Base-by-base conservation (phyloP, 2,888 invertebrate species). In the Drosophila paramelanica region DNA sequence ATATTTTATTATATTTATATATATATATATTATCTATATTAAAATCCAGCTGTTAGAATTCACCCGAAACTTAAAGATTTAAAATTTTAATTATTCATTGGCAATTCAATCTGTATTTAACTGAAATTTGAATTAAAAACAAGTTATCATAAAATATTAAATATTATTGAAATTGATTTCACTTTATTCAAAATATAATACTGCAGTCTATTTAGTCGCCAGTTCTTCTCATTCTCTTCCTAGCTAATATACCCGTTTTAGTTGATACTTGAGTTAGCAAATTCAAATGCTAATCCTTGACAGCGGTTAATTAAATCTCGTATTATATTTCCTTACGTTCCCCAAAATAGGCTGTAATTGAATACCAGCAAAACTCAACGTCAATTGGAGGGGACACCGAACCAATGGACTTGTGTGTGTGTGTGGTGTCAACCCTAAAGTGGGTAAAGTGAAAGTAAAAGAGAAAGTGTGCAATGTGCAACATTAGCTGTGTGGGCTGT, bases 241-340 rank as follows among this genome's bases (percentile, higher is more conserved):
- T 8, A 10, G 17, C 2, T 10, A 42, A 31, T 23, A 23, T 42
- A 23, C 20, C 23, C 53, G 17, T 42, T 53, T 6, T 13, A n/a
- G 20, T 42, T 10, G 20, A 42, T n/a, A 42, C 1, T n/a, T 20
- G n/a, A 46, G 36, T 38, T 59, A 59, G 27, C 41, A 56, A 58
- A 36, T 36, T n/a, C 8, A 46, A 66, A 66, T 31, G 59, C 33
- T 50, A 56, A 72, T 20, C 38, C 59, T 52, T 71, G 56, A 33
- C 66, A 38, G 52, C 66, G 50, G 58, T 74, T 74, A 81, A 81
- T 84, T 84, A 70, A 79, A 72, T 66, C 72, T 61, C 10, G 17
- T 41, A 10, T 5, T 4, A 17, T 5, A 3, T 41, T 41, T 17
- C 41, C 10, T 17, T 10, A 2, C 10, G 17, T 41, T 10, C 4